Percentiles rank a stretch among this genome's conserved stretches.
Evolutionary conservation across 2,888 invertebrate species (phyloP).

Genomic region (Tuta absoluta): DNA sequence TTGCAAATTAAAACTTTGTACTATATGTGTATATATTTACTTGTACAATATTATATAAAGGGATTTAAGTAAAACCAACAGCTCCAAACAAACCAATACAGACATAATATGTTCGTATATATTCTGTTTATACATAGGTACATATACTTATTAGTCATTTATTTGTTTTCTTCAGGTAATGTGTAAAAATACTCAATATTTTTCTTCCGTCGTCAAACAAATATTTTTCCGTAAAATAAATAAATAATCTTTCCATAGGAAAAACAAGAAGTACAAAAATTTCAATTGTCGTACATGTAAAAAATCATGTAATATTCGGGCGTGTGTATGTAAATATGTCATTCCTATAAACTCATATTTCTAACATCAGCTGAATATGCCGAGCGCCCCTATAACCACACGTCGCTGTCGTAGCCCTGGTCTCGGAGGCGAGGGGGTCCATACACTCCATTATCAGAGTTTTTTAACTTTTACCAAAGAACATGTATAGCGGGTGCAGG

Average conservation of each 20-base stretch:
- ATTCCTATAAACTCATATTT: no score
- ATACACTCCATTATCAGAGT: no score
- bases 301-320: background rate
- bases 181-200: slow-evolving; percentile 79
- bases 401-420: no score
- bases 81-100: slow-evolving; percentile 22
- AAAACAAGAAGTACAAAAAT: slow-evolving; percentile 67
- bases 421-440: no score
- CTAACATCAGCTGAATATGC: no score
- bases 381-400: no score
- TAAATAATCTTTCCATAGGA: slow-evolving; percentile 72
- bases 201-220: slow-evolving; percentile 66
- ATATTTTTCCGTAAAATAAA: slow-evolving; percentile 66
- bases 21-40: background rate
- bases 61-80: background rate
- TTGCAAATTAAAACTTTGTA: no score
- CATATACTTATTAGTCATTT: slow-evolving; percentile 45
- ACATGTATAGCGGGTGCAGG: no score
- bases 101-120: slow-evolving; percentile 71
- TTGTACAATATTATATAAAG: background rate
- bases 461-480: no score
- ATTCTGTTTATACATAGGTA: slow-evolving; percentile 72
- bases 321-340: background rate
- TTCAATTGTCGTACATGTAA: background rate
- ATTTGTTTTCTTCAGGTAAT: slow-evolving; percentile 73